Percentiles rank a stretch among this genome's conserved stretches.
These are phyloP conservation scores for Eudasyphora cyanicolor DNA, from an alignment of 2,888 invertebrate genomes.

Conservation along the genomic window DNA sequence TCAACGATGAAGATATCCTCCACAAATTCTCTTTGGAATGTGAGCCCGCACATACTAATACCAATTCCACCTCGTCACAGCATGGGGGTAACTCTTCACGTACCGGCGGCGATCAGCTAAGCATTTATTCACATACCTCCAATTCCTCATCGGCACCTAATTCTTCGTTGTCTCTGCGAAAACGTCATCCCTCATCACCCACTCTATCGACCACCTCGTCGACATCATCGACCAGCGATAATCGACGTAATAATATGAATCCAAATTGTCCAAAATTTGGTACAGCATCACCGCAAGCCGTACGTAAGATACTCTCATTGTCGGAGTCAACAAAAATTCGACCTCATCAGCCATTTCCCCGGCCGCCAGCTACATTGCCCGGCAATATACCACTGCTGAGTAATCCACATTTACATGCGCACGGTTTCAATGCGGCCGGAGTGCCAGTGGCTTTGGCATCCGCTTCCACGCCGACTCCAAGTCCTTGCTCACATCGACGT, in stretches of 20 bases:
- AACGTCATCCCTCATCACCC: conserved; percentile 95
- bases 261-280: conserved; percentile 84
- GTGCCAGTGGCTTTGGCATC: conserved; percentile 67
- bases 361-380: conserved; percentile 82
- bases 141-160: conserved; percentile 81
- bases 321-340: conserved; percentile 93
- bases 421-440: conserved; percentile 60
- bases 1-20: conserved; percentile 94
- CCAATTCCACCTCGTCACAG: conserved; percentile 73
- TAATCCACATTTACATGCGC: conserved; percentile 74
- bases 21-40: conserved; percentile 94
- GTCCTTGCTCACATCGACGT: conserved; percentile 82
- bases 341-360: conserved; percentile 87
- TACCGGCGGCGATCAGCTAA: conserved; percentile 79
- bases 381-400: conserved; percentile 81
- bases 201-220: conserved; percentile 95
- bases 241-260: conserved; percentile 73
- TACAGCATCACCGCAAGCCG: conserved; percentile 97
- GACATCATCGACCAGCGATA: conserved; percentile 85
- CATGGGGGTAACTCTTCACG: conserved; percentile 67
- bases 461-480: conserved; percentile 76
- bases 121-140: conserved; percentile 80
- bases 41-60: conserved; percentile 83
- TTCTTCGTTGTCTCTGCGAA: conserved; percentile 82
- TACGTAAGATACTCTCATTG: conserved; percentile 95